Evolutionary conservation across 1,140 invertebrate species (phyloP), one percentile per base, ranked within the genome.

Genomic region (Myzus persicae): DNA sequence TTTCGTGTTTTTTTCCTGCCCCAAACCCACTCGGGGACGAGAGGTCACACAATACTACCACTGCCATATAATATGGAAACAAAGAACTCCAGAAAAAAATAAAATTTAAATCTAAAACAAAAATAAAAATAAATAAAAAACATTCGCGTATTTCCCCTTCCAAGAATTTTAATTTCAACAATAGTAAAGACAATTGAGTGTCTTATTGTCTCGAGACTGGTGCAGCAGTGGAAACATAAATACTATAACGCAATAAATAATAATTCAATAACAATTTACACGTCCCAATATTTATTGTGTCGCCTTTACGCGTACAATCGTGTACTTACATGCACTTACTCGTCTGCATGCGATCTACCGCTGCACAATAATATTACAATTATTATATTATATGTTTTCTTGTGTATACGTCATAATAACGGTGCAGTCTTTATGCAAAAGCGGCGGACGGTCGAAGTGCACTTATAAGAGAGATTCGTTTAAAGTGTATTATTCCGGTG

Each of bases 401-500:
- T 44, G 42, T 44, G 7, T 44, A 26, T 26, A 54, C 54, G 51
- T 7, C 51, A 54, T 54, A 54, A 54, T 44, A 44, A 44, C 22
- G 22, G 6, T 24, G 22, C 22, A 14, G 14, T 20, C 46, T 20
- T 20, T 9, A 59, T 8, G 26, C 26, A 0, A 59, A 59, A 59
- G 26, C 26, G 26, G 11, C 9, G 54, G 54, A 59, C 59, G 31
- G 31, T 67, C 2, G 26, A 8, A 4, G 31, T 67, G 31, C 59
- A 31, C n/a, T 4, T 14, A 67, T 9, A 24, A 40, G n/a, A 14
- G 26, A 26, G 24, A 84, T 91, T 67, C 38, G 26, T 76, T 42
- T 24, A 31, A 81, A 76, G 42, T 44, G 40, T 46, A 46, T 81
- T 82, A 82, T 82, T 91, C 42, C 42, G 90, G 90, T 81, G 46